Conservation (phyloP, 2,113 vertebrate species). For the Pteruthius melanotis region DNA sequence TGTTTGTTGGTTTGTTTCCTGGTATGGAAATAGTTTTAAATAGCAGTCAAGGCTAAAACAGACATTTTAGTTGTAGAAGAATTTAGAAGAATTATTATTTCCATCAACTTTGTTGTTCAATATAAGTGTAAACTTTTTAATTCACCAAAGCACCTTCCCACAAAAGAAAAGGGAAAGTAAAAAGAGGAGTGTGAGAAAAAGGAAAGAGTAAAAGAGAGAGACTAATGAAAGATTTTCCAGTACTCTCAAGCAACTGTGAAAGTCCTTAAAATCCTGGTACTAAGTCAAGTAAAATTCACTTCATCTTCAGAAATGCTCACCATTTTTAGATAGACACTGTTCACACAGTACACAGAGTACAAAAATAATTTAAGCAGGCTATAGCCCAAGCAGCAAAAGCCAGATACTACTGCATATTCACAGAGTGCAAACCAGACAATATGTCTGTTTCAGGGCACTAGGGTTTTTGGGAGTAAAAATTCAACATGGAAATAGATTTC, state of each 20-base stretch:
- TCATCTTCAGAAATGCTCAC: not conserved
- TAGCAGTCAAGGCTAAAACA: not conserved
- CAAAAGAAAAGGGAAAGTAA: not conserved
- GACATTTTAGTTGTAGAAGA: not conserved
- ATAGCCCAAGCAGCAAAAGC: not conserved
- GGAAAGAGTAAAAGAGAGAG: not conserved
- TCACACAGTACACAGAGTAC: not conserved
- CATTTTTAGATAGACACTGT: not conserved
- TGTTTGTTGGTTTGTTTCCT: not conserved
- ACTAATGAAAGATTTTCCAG: not conserved
- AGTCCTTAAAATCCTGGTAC: not conserved
- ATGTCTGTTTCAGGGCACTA: not conserved
- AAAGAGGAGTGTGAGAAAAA: not conserved
- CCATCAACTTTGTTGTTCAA: not conserved
- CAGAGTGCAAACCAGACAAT: not conserved
- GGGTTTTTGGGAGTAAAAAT: not conserved
- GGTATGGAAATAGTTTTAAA: not conserved
- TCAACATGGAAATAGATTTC: constrained; percentile 9
- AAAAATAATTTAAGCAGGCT: not conserved
- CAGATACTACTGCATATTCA: not conserved
- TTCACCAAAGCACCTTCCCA: not conserved
- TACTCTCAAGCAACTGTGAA: not conserved
- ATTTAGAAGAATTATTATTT: not conserved
- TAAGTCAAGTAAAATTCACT: not conserved
- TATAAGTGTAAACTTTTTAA: not conserved